phyloP scores from a whole-genome alignment of 2,888 invertebrate genomes.

The Lithophane ornitopus region DNA sequence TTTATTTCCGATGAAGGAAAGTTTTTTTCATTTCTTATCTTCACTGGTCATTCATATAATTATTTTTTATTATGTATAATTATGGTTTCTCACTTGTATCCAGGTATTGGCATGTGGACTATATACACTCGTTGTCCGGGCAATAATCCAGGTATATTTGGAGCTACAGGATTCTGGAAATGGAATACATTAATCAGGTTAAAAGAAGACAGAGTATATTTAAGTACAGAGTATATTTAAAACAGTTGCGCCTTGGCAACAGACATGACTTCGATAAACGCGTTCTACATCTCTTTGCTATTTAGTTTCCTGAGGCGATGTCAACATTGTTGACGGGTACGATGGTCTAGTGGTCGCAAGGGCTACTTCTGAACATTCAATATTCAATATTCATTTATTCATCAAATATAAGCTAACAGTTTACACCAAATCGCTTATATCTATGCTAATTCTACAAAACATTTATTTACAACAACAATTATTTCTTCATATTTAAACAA shows the following conservation, averaged over 20 bases:
- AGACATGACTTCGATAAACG: background rate
- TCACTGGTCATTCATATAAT: background rate
- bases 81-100: conserved; percentile 81
- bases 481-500: no score
- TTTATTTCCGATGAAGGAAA: background rate
- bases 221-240: no score
- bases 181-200: background rate
- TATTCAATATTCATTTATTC: no score
- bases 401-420: no score
- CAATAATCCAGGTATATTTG: conserved; percentile 81
- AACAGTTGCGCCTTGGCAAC: background rate
- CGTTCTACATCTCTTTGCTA: conserved; percentile 7
- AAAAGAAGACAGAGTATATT: no score
- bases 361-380: background rate
- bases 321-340: background rate
- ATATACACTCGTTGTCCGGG: conserved; percentile 91
- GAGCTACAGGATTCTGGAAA: conserved; percentile 76
- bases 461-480: no score
- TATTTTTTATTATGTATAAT: no score
- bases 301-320: background rate
- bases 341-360: background rate
- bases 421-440: no score
- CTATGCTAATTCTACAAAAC: no score
- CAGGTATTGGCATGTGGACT: conserved; percentile 89
- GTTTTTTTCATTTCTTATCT: background rate